phyloP scores from a whole-genome alignment of 1,140 invertebrate genomes.

The Kradibia gibbosae region DNA sequence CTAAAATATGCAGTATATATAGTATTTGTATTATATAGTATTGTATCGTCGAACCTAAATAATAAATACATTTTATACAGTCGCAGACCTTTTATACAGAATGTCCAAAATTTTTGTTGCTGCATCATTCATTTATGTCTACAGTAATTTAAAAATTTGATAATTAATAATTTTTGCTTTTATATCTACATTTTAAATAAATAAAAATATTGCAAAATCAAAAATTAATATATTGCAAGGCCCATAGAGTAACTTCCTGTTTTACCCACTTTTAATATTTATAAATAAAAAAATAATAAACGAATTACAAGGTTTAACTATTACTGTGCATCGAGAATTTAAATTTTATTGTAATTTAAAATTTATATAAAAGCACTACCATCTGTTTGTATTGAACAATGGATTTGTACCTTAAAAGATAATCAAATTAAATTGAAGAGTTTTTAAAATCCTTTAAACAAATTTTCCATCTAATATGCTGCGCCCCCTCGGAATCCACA shows the following conservation, averaged over 20 bases:
- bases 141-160: constrained; percentile 37
- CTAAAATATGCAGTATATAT: constrained; percentile 67
- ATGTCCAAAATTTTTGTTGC: constrained; percentile 61
- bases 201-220: constrained; percentile 10
- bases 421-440: constrained; percentile 29
- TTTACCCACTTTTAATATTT: neutral
- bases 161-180: constrained; percentile 30
- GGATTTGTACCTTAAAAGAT: constrained; percentile 16
- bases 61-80: constrained; percentile 74
- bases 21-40: constrained; percentile 67
- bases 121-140: constrained; percentile 27
- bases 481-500: too few relatives aligned
- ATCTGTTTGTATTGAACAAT: constrained; percentile 6
- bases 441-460: constrained; percentile 8
- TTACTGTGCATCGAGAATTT: neutral
- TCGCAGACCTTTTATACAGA: constrained; percentile 70
- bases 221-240: constrained; percentile 35
- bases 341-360: constrained; percentile 26
- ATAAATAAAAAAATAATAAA: constrained; percentile 6
- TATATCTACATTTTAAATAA: constrained; percentile 21
- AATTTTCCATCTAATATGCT: constrained; percentile 35
- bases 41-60: constrained; percentile 71
- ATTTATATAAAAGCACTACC: constrained; percentile 19
- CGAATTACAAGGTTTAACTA: constrained; percentile 24
- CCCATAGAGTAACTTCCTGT: neutral